Evolutionary conservation across 2,797 vertebrate genomes (phyloP).

Genomic region (Oreortyx pictus): DNA sequence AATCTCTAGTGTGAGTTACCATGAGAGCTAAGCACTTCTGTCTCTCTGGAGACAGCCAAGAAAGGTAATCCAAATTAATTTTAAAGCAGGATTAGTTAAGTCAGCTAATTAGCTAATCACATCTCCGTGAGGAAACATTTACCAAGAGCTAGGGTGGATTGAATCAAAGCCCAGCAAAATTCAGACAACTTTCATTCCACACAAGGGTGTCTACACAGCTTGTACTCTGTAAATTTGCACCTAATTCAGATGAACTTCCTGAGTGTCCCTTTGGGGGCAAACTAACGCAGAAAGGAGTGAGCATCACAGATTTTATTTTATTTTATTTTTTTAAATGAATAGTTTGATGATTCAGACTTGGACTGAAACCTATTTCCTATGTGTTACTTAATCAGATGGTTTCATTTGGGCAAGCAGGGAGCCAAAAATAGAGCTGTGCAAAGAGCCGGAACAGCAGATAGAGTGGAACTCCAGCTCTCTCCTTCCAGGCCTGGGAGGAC

Average conservation of each 20-base stretch:
- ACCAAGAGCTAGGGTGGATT: not conserved
- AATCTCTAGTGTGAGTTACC: not conserved
- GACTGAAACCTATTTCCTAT: constrained; percentile 30
- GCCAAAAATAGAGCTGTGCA: constrained; percentile 4
- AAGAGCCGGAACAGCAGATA: fast-evolving
- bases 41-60: not conserved
- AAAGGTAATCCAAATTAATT: constrained; percentile 46
- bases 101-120: constrained; percentile 42
- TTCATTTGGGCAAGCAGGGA: not conserved
- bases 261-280: not conserved
- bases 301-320: not conserved
- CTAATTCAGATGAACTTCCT: not conserved
- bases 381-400: constrained; percentile 44
- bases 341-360: constrained; percentile 35
- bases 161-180: constrained; percentile 6
- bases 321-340: not conserved
- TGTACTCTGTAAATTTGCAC: not conserved
- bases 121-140: constrained; percentile 7
- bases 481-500: not conserved
- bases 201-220: not conserved
- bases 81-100: constrained; percentile 47
- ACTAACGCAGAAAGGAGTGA: not conserved
- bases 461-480: not conserved
- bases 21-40: not conserved
- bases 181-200: not conserved